Evolutionary conservation across 1,140 invertebrate species (phyloP).

Genomic region (Psilanteris sp.): DNA sequence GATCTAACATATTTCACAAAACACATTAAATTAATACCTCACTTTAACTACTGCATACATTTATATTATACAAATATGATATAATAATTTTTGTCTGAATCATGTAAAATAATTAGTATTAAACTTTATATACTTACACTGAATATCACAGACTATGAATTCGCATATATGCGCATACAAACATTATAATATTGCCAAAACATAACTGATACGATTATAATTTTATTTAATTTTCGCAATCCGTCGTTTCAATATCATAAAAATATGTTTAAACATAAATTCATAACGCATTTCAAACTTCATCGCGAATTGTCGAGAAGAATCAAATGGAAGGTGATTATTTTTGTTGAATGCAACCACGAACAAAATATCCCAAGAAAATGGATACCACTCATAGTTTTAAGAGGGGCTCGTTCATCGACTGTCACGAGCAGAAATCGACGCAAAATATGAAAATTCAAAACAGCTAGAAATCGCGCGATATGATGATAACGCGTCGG

Average conservation of each 20-base stretch:
- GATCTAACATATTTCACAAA: too few species aligned
- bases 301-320: constrained; percentile 9
- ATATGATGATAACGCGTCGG: constrained; percentile 37
- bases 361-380: constrained; percentile 52
- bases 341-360: constrained; percentile 54
- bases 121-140: too few species aligned
- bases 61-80: too few species aligned
- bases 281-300: constrained; percentile 39
- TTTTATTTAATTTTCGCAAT: too few species aligned
- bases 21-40: too few species aligned
- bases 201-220: too few species aligned
- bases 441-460: constrained; percentile 65
- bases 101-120: too few species aligned
- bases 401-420: constrained; percentile 60
- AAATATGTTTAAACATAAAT: constrained; percentile 33
- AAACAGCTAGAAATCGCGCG: constrained; percentile 45
- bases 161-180: too few species aligned
- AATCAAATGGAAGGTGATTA: constrained; percentile 46
- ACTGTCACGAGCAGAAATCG: constrained; percentile 64
- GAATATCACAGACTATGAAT: too few species aligned
- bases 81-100: too few species aligned
- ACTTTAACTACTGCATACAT: too few species aligned
- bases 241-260: constrained; percentile 31
- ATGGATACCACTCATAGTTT: constrained; percentile 60
- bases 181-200: too few species aligned